Percentiles rank a stretch among this genome's conserved stretches.
Evolutionary conservation across 2,113 vertebrate genomes (phyloP).

Genomic region (Cinclus cinclus): DNA sequence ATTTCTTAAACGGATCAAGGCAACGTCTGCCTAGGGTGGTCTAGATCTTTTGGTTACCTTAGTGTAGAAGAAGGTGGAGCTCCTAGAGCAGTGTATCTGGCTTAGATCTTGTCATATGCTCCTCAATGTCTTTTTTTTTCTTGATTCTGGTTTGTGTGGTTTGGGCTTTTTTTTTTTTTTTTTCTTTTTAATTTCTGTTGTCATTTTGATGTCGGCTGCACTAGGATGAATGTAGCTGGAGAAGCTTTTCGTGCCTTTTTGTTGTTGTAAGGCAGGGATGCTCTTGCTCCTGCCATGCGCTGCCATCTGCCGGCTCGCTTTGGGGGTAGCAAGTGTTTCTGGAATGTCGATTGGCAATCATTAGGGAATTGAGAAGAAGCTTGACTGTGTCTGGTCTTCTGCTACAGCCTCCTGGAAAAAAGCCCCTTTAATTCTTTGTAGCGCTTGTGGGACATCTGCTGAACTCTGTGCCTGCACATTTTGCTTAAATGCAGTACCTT

Average conservation of each 20-base stretch:
- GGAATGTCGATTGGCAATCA: neutral
- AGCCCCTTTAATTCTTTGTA: fast-evolving
- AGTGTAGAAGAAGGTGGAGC: neutral
- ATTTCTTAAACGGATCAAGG: neutral
- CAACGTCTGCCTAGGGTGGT: neutral
- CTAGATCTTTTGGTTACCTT: neutral
- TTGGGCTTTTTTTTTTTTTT: neutral
- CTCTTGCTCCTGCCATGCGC: neutral
- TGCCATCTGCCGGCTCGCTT: neutral
- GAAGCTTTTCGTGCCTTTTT: neutral
- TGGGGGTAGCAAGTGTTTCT: neutral
- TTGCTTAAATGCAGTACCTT: neutral
- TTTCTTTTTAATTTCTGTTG: neutral
- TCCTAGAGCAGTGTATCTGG: neutral
- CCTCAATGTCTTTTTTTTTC: neutral
- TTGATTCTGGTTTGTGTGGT: neutral
- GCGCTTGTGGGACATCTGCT: neutral
- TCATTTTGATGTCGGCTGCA: neutral
- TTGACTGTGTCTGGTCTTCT: neutral
- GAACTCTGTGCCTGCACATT: neutral
- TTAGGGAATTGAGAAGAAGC: neutral
- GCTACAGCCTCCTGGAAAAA: neutral
- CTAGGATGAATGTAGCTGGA: neutral
- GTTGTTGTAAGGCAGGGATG: neutral
- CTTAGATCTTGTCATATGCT: neutral